Conservation (phyloP, 2,113 vertebrate species). For the Nothobranchius furzeri region DNA sequence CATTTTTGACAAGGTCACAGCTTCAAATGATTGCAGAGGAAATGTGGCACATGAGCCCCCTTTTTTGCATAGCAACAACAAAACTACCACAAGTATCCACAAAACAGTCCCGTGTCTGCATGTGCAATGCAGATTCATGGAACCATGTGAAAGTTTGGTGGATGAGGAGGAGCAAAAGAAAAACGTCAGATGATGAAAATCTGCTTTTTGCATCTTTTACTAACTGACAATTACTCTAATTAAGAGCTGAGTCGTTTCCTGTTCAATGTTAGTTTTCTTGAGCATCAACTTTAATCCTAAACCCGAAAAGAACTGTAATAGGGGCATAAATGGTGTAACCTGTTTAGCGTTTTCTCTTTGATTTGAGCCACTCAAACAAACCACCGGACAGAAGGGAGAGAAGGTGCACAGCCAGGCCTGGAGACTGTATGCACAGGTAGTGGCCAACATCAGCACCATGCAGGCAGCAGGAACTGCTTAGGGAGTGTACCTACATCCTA, state of each 20-base stretch:
- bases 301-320: neutral
- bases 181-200: constrained; percentile 34
- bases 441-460: constrained; percentile 69
- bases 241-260: constrained; percentile 1
- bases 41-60: constrained; percentile 53
- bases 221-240: neutral
- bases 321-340: neutral
- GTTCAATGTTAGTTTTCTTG: constrained; percentile 1
- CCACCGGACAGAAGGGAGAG: neutral
- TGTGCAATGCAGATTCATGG: neutral
- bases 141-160: neutral
- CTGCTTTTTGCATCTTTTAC: constrained; percentile 15
- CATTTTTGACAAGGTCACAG: constrained; percentile 67
- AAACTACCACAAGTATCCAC: constrained; percentile 32
- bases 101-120: constrained; percentile 3
- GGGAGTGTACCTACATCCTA: constrained; percentile 74
- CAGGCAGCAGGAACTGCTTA: constrained; percentile 62
- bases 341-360: neutral
- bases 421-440: constrained; percentile 69
- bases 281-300: constrained; percentile 2
- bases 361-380: neutral
- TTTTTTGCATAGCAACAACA: constrained; percentile 75
- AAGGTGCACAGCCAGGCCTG: constrained; percentile 42
- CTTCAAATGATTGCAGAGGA: constrained; percentile 58
- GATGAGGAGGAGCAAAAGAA: neutral